Evolutionary conservation across 2,113 vertebrate species (phyloP), one percentile per base, ranked within the genome.

Genomic region (Peromyscus polionotus): DNA sequence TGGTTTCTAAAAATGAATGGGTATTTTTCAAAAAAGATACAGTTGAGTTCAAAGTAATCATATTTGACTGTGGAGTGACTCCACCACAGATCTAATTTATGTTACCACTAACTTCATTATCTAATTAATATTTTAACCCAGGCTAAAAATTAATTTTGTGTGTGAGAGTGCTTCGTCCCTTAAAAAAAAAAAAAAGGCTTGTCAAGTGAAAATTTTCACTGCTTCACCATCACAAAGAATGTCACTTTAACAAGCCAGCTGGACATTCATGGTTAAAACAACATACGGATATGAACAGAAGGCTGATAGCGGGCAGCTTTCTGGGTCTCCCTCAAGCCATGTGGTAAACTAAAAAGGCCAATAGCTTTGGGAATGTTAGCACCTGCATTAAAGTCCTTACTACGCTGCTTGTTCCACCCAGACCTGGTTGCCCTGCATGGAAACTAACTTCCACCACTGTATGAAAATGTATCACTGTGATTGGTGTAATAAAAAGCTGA

Each of bases 1-100:
- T 1, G 96, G 79, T 26, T 93, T 96, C 77, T 91, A 83, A 92
- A 97, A 95, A n/a, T n/a, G 77, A 94, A 63, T 48, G 61, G 16
- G 45, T 39, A 65, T 65, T 28, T 65, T 4, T 3, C 28, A 65
- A 65, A 75, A 20, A 22, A 88, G 88, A 22, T 31, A 91, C 10
- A 83, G 48, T 79, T 80, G 76, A 57, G 91, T 87, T 87, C 59
- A 79, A 95, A 93, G 81, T 61, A 96, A 51, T 90, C 63, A 84
- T 76, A 89, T 70, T n/a, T 88, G 85, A 77, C 9, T 8, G 72
- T 59, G 89, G 26, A 90, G 59, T 72, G 70, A 89, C 70, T 54
- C 89, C 31, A 87, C n/a, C 39, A 87, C 54, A 95, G 65, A 79
- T 75, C 17, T 14, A 92, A 48, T 51, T 87, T 51, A 48, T 42